phyloP scores from a whole-genome alignment of 2,113 vertebrate species.

The Ovis canadensis region DNA sequence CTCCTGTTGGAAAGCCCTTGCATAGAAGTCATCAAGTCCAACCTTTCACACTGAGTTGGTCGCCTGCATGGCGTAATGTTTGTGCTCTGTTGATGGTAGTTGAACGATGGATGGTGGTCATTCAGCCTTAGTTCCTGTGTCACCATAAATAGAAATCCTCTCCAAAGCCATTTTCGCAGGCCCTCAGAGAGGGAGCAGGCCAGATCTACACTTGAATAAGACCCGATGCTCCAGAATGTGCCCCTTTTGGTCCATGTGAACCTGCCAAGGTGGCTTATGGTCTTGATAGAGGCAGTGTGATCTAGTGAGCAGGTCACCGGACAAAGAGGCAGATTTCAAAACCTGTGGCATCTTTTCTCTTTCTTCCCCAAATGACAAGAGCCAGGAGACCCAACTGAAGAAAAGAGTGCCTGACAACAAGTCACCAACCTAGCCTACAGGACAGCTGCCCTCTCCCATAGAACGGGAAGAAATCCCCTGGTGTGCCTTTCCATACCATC shows the following conservation, averaged over 20 bases:
- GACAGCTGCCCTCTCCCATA: not conserved
- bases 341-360: not conserved
- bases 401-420: not conserved
- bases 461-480: not conserved
- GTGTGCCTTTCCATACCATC: not conserved
- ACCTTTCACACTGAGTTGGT: not conserved
- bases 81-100: not conserved
- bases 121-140: not conserved
- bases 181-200: not conserved
- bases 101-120: not conserved
- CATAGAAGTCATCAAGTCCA: not conserved
- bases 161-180: not conserved
- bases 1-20: not conserved
- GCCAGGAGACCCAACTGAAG: not conserved
- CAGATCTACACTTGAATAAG: not conserved
- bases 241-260: not conserved
- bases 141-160: not conserved
- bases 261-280: not conserved
- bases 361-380: slow-evolving; percentile 38
- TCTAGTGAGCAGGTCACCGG: not conserved
- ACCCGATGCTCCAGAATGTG: not conserved
- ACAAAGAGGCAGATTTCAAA: not conserved
- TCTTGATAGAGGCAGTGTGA: not conserved
- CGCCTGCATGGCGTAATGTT: not conserved
- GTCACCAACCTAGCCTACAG: not conserved